Conservation (phyloP, 2,888 invertebrate genomes). For the Lutraria lutraria region DNA sequence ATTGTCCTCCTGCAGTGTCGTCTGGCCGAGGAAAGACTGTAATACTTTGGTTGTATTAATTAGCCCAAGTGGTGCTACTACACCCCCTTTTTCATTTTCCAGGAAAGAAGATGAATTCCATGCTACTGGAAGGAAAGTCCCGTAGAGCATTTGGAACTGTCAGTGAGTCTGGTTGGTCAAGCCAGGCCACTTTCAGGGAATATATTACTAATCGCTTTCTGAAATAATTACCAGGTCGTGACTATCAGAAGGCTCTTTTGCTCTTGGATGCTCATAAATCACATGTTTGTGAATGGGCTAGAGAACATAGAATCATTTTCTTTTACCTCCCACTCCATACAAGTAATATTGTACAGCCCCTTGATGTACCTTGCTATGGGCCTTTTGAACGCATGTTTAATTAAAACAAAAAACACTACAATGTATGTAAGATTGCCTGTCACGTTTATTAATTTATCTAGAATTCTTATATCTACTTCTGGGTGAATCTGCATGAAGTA, state of each 20-base stretch:
- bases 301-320: slow-evolving; percentile 30
- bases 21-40: slow-evolving; percentile 31
- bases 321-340: slow-evolving; percentile 44
- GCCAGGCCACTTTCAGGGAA: slow-evolving; percentile 26
- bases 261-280: slow-evolving; percentile 44
- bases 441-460: too few relatives aligned
- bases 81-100: slow-evolving; percentile 53
- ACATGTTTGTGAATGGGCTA: slow-evolving; percentile 52
- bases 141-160: slow-evolving; percentile 31
- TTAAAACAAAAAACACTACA: too few relatives aligned
- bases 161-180: slow-evolving; percentile 43
- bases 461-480: too few relatives aligned
- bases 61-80: slow-evolving; percentile 28
- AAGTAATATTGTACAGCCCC: slow-evolving; percentile 43
- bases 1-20: slow-evolving; percentile 38
- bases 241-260: slow-evolving; percentile 32
- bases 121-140: slow-evolving; percentile 29
- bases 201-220: slow-evolving; percentile 41
- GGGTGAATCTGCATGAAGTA: too few relatives aligned
- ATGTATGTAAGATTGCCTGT: too few relatives aligned
- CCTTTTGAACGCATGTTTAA: too few relatives aligned
- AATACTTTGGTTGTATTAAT: slow-evolving; percentile 30
- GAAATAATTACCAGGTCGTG: slow-evolving; percentile 23
- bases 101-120: slow-evolving; percentile 23
- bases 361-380: too few relatives aligned